Base-by-base conservation (phyloP, 35 echinoderm and acorn worm species). In the Acanthaster planci region DNA sequence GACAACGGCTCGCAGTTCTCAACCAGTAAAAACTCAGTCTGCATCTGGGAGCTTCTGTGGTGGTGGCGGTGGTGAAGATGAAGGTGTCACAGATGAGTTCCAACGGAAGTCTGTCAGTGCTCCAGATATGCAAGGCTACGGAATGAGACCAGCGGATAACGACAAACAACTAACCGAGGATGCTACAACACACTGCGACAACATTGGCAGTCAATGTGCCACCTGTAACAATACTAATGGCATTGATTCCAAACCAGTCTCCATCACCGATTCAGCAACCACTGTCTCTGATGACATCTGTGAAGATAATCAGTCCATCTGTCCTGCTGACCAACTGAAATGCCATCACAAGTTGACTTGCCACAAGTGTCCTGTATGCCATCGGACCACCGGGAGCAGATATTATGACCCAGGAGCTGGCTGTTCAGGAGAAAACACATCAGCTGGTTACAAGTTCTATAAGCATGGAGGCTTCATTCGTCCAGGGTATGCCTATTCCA, bases 341-440 rank as follows among this genome's bases (percentile, higher is more conserved):
- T 72, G 64, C 34, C 64, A 7, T 29, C 64, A 72, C 64, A 72
- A 72, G 64, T 72, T 35, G 26, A 72, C 64, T 35, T 72, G 64
- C 34, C 23, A 72, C 34, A 72, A 72, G 64, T 72, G 64, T 35
- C 7, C 14, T 72, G 64, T 72, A 4, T 72, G 64, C 64, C 26
- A 72, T 26, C 64, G 64, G 64, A 72, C 64, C 26, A 72, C 64
- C 22, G 64, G 64, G 15, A 72, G 64, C 30, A 30, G 23, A 29
- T 72, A 31, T 34, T 72, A 72, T 26, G 30, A 34, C 64, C 64
- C 64, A 30, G 64, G 64, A 29, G 64, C 64, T 2, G 14, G 26
- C 15, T 31, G 26, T 72, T 72, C 64, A 72, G 23, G 26, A 5
- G 23, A 34, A 10, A 31, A 72, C 34, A 34, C 64, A 23, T 26